These are phyloP conservation scores for Pangasius macronema DNA, from an alignment of 2,797 vertebrate genomes.

Conservation along the genomic window DNA sequence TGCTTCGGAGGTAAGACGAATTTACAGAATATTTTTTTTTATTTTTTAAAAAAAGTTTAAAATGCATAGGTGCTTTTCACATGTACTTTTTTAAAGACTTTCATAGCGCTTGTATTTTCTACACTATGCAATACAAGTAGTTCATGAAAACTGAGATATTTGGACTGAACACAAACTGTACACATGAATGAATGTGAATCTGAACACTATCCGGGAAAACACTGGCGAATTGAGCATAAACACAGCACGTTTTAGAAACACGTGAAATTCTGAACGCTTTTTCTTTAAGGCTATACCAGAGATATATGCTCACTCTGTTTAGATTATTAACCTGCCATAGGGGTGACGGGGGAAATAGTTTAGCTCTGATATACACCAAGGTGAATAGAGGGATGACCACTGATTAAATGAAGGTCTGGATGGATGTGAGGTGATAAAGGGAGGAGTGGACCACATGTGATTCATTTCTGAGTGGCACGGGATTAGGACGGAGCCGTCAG, in stretches of 20 bases:
- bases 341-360: not conserved
- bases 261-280: not conserved
- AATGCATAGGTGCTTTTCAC: no score
- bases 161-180: no score
- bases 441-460: slow-evolving; percentile 1
- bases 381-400: not conserved
- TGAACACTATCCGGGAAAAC: not conserved
- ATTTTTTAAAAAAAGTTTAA: no score
- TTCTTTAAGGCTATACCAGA: not conserved
- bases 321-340: slow-evolving; percentile 20
- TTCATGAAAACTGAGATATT: no score
- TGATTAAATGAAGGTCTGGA: slow-evolving; percentile 19
- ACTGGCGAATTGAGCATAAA: not conserved
- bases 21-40: no score
- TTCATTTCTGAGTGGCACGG: slow-evolving; percentile 2
- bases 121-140: no score
- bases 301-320: not conserved
- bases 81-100: no score
- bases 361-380: slow-evolving; percentile 14
- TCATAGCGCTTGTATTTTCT: no score
- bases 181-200: not conserved
- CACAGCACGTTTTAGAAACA: not conserved
- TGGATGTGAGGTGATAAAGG: not conserved
- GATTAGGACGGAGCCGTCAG: not conserved
- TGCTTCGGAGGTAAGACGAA: no score